Conservation (phyloP, 2,888 invertebrate genomes). For the Bombylius discolor region DNA sequence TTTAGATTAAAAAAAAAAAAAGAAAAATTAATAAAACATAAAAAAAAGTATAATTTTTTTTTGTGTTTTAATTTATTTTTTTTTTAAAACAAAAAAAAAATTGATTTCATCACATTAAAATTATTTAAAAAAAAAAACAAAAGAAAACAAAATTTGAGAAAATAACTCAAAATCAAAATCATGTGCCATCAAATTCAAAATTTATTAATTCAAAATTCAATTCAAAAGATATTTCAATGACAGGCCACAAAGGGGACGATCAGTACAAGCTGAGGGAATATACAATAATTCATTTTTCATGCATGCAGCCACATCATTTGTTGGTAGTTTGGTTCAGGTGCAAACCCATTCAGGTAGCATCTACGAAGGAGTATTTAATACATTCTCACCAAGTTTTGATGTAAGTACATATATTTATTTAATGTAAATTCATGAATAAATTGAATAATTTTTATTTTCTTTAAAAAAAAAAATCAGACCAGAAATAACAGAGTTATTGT, state of each 20-base stretch:
- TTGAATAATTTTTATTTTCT: too few relatives aligned
- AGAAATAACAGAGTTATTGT: too few relatives aligned
- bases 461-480: too few relatives aligned
- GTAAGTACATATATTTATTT: conserved; percentile 32
- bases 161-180: too few relatives aligned
- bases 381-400: conserved; percentile 80
- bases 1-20: not conserved
- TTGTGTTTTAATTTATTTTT: too few relatives aligned
- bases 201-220: not conserved
- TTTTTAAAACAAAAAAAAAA: not conserved
- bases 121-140: not conserved
- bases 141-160: not conserved
- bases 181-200: not conserved
- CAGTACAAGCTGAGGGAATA: conserved; percentile 66
- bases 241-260: conserved; percentile 43
- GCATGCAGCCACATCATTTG: conserved; percentile 75
- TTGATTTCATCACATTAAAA: not conserved
- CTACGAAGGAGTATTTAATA: conserved; percentile 82
- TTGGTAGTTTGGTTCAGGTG: conserved; percentile 70
- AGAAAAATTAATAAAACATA: not conserved
- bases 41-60: not conserved
- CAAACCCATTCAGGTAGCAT: conserved; percentile 70
- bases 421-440: too few relatives aligned
- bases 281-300: conserved; percentile 83
- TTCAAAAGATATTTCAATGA: conserved; percentile 12